Base-by-base conservation (phyloP, 2,888 invertebrate species). In the Acanthosepion lycidas region DNA sequence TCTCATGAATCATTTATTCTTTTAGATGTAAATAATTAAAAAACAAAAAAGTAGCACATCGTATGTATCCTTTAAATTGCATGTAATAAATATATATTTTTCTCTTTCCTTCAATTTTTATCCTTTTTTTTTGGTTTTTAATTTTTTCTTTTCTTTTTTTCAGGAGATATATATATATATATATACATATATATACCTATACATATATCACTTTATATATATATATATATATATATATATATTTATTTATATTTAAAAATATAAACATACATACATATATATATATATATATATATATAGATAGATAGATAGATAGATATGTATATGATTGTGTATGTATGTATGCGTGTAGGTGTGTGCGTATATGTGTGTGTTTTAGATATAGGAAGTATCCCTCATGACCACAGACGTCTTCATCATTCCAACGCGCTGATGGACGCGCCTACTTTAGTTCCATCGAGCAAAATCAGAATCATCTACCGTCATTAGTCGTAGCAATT, bases 351-450 rank as follows among this genome's bases (percentile, higher is more conserved):
- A 33, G 33, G 15, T 78, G n/a, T 33, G 12, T 78, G n/a, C 33
- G 78, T 78, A 18, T 78, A 33, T 78, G n/a, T 78, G 2, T 78
- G 28, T 78, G 28, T 78, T n/a, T 78, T n/a, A 78, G n/a, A 78
- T 9, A n/a, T 78, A 78, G 78, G 78, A 33, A 78, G 78, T n/a
- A 33, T 78, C 33, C 78, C 78, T 78, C 78, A 78, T 78, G 3
- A n/a, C n/a, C 33, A 78, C n/a, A 33, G n/a, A 78, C 78, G n/a
- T 78, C 15, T 78, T 78, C n/a, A 33, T 15, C 78, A 78, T 78
- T 78, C 78, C 78, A 78, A 78, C n/a, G 78, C 78, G 78, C 78
- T 78, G 78, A n/a, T 78, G 78, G n/a, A 78, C 78, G 78, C 78
- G 78, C 78, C n/a, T 48, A 9, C 49, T 28, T 28, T 93, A 93